Base-by-base conservation (phyloP, 1,140 invertebrate species). In the Asobara japonica region DNA sequence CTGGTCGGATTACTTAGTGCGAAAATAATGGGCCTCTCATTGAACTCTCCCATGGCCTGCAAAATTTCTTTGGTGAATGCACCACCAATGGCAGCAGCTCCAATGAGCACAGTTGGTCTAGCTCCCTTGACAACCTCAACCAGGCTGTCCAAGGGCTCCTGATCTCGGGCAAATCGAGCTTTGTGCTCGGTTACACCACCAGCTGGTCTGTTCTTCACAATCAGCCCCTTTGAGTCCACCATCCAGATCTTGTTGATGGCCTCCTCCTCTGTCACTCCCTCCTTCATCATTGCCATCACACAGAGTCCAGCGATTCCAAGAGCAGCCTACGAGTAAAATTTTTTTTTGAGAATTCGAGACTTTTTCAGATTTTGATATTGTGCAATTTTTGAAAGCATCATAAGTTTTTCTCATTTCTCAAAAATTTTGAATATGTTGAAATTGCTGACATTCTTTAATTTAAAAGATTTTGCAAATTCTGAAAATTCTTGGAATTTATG, bases 1-100 rank as follows among this genome's bases (percentile, higher is more conserved):
- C 91, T 93, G 10, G 97, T 99, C 45, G 97, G 97, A 89, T 99
- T 99, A 79, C 96, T 98, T 1, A 99, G 88, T 13, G 97, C 97
- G 86, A 99, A 99, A 71, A 99, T 96, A 38, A 98, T 91, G 0
- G 96, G 96, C 31, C 88, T 87, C 13, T 92, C 88, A 80, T 95
- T 95, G 79, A 92, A 90, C 18, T 87, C 88, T 3, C 89, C 94
- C 96, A 99, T 98, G 77, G 91, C 89, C 73, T 91, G 86, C 5
- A 99, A 88, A 77, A 99, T 94, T 66, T 93, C 91, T 20, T 91
- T 87, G 0, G 93, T 97, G 83, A 99, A 99, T 8, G 94, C 94
- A 60, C 95, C 93, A 0, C 90, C 91, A 70, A 95, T 89, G 0
- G 94, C 94, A 13, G 96, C 92, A 11, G 94, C 96, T 66, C 95